phyloP scores from a whole-genome alignment of 2,888 invertebrate species.

The Spodoptera picta region DNA sequence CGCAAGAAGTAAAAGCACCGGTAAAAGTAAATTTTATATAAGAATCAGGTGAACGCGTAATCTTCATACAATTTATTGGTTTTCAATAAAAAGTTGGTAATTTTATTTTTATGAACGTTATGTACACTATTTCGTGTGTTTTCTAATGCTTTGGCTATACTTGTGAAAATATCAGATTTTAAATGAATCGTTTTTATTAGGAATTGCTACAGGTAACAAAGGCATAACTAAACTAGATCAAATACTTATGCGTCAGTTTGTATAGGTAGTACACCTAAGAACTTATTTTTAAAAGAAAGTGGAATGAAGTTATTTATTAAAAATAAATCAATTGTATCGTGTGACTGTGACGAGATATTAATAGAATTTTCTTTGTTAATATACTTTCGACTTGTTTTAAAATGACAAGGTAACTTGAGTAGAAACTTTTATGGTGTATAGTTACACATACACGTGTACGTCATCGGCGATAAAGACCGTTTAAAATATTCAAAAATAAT shows the following conservation, averaged over 20 bases:
- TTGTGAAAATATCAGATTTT: too few species aligned
- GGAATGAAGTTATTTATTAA: conserved; percentile 9
- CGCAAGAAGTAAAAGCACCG: conserved; percentile 66
- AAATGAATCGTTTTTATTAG: too few species aligned
- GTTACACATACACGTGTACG: conserved; percentile 4
- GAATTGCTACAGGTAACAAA: too few species aligned
- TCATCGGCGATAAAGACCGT: too few species aligned
- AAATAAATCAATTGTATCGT: conserved; percentile 8
- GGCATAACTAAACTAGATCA: not conserved
- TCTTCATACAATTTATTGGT: conserved; percentile 6
- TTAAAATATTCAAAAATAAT: too few species aligned
- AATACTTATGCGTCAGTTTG: conserved; percentile 2
- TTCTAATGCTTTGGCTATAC: too few species aligned
- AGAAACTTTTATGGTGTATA: conserved; percentile 10
- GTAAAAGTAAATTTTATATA: conserved; percentile 54
- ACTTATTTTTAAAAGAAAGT: conserved; percentile 11
- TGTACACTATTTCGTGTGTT: too few species aligned
- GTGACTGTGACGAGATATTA: conserved; percentile 5
- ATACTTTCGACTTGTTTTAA: not conserved
- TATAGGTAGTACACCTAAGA: too few species aligned
- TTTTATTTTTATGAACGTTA: too few species aligned
- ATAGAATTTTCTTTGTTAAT: not conserved
- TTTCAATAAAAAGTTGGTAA: too few species aligned
- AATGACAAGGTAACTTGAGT: conserved; percentile 12
- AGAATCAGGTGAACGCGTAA: conserved; percentile 20